Evolutionary conservation across 2,888 invertebrate genomes (phyloP).

Genomic region (Temnothorax unifasciatus): DNA sequence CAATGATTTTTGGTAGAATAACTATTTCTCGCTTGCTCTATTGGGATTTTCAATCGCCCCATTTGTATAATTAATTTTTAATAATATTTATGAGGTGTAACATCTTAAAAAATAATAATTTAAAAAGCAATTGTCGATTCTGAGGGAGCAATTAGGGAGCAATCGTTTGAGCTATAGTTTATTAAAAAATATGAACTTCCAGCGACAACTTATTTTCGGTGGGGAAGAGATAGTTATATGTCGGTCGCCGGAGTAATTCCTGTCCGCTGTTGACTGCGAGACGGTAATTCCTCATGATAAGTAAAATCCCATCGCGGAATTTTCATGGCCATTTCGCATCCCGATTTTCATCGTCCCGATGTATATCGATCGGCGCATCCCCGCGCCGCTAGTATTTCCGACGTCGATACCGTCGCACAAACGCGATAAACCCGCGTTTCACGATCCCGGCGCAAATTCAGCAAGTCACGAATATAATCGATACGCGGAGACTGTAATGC

Average conservation of each 20-base stretch:
- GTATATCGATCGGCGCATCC: conserved; percentile 18
- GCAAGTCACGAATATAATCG: conserved; percentile 10
- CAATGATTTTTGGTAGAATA: no score
- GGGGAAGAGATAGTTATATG: conserved; percentile 19
- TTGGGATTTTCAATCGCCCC: no score
- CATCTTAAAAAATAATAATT: no score
- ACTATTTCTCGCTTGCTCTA: no score
- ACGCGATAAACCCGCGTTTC: conserved; percentile 16
- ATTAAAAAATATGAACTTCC: no score
- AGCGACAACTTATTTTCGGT: no score
- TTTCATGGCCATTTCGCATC: conserved; percentile 26
- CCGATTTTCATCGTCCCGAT: conserved; percentile 18
- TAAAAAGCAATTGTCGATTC: no score
- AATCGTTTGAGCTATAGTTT: no score
- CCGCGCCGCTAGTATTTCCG: neutral
- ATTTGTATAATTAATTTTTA: no score
- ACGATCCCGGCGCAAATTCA: conserved; percentile 20
- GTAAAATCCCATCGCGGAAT: conserved; percentile 33
- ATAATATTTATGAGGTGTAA: no score
- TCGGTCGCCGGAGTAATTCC: conserved; percentile 29
- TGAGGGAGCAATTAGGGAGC: no score
- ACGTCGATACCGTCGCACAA: neutral
- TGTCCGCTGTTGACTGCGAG: conserved; percentile 15
- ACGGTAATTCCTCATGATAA: conserved; percentile 43
- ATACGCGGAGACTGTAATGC: neutral